Base-by-base conservation (phyloP, 1,140 invertebrate genomes). In the Parasteatoda tepidariorum region DNA sequence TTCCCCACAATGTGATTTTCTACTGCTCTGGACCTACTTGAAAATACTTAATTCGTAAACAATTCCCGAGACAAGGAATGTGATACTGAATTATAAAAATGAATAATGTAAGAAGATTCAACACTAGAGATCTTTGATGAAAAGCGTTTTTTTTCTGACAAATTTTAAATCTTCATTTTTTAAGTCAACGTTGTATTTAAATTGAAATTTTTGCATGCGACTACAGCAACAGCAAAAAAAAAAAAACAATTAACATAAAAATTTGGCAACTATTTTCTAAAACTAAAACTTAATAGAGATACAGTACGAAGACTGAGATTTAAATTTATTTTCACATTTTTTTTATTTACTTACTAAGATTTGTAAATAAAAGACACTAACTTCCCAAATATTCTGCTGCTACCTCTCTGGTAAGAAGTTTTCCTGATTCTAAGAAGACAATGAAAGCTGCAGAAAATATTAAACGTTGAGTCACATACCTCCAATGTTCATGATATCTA, bases 401-500 rank as follows among this genome's bases (percentile, higher is more conserved):
- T n/a, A 93, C 93, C 81, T 94, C 92, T 86, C 93, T 92, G 15
- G 91, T 90, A 0, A 94, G 92, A 57, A 97, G 89, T 78, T 93
- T 90, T 13, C 94, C 94, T 62, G 92, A 91, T 89, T 96, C 94
- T 28, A 98, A 88, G 90, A 95, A 97, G 55, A 94, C 90, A 33
- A 94, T 92, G 61, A 97, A 90, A 11, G 95, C 92, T 81, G 93
- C 92, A 7, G 95, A 87, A 87, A 94, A 96, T 74, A 93, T 93
- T 66, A 96, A 90, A 62, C 93, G 90, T 87, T 97, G 95, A 0
- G 93, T 96, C 83, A 93, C 92, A 88, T 92, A 94, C 59, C 93
- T 91, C 95, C 96, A 97, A 84, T 95, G 94, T 86, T 97, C 95
- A 87, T 96, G 92, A 87, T 93, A 96, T 86, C 95, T 90, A 75